phyloP scores from a whole-genome alignment of 2,797 vertebrate species.

The Sebastes minor region DNA sequence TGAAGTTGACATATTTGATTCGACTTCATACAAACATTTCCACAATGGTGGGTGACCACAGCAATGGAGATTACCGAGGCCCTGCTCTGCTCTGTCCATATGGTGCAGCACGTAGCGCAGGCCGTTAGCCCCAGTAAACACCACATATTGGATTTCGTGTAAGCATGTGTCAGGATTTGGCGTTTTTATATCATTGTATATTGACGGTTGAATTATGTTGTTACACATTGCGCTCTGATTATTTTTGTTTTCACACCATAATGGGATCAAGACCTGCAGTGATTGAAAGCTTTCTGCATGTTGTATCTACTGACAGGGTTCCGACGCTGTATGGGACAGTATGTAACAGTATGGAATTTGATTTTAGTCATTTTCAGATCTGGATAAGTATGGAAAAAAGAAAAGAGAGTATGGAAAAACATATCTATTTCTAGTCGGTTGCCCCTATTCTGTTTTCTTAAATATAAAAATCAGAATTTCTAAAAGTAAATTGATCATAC shows the following conservation, averaged over 20 bases:
- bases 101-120: slow-evolving; percentile 10
- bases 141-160: slow-evolving; percentile 31
- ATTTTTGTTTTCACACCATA: slow-evolving; percentile 33
- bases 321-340: too few relatives aligned
- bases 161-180: slow-evolving; percentile 47
- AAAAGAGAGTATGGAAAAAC: too few relatives aligned
- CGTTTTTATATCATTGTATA: slow-evolving; percentile 42
- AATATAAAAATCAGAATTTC: too few relatives aligned
- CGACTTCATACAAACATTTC: slow-evolving; percentile 49
- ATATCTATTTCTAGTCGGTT: accelerated
- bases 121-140: slow-evolving; percentile 34
- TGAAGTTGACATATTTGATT: slow-evolving; percentile 46
- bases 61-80: slow-evolving; percentile 37
- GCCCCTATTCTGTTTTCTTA: too few relatives aligned
- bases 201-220: slow-evolving; percentile 38
- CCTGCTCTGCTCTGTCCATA: slow-evolving; percentile 30
- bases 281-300: not conserved
- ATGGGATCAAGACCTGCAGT: slow-evolving; percentile 44
- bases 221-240: slow-evolving; percentile 40
- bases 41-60: slow-evolving; percentile 44
- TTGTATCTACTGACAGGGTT: not conserved
- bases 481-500: too few relatives aligned
- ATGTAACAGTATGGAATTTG: too few relatives aligned
- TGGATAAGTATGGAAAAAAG: too few relatives aligned
- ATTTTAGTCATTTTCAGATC: too few relatives aligned